Percentiles rank a stretch among this genome's conserved stretches.
These are phyloP conservation scores for Dallia pectoralis DNA, from an alignment of 2,797 vertebrate species.

Conservation along the genomic window DNA sequence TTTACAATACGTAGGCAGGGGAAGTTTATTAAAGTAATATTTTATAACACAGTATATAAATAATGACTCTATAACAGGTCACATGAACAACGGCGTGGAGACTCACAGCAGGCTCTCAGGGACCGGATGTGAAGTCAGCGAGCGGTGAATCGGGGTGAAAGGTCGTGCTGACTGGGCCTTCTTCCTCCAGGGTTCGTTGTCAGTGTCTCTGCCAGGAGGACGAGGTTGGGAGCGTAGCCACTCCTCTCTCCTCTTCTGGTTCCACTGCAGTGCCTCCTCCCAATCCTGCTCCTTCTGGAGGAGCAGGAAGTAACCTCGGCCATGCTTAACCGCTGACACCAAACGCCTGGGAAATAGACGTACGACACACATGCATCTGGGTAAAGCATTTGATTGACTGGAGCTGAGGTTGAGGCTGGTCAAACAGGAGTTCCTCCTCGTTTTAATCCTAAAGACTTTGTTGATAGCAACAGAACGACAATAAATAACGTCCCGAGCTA, in stretches of 20 bases:
- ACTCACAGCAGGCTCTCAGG: slow-evolving; percentile 59
- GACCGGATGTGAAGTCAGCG: slow-evolving; percentile 55
- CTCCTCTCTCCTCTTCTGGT: slow-evolving; percentile 40
- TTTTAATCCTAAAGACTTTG: too few species aligned
- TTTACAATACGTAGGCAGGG: not conserved
- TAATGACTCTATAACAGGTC: not conserved
- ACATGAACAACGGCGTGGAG: not conserved
- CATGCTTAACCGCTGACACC: slow-evolving; percentile 64
- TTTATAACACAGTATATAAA: not conserved
- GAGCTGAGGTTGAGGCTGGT: not conserved
- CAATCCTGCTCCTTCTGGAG: slow-evolving; percentile 61
- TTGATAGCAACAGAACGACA: too few species aligned
- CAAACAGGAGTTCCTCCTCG: not conserved
- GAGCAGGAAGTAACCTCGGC: slow-evolving; percentile 65
- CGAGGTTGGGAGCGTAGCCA: slow-evolving; percentile 47
- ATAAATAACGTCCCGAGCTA: too few species aligned
- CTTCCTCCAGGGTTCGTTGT: slow-evolving; percentile 29
- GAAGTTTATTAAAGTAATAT: not conserved
- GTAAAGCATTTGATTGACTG: not conserved
- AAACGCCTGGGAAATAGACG: slow-evolving; percentile 54
- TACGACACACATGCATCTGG: slow-evolving; percentile 14
- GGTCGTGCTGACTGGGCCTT: slow-evolving; percentile 41
- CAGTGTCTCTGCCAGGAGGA: slow-evolving; percentile 39
- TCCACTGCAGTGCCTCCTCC: slow-evolving; percentile 34
- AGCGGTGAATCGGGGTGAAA: slow-evolving; percentile 68